Conservation (phyloP, 1,140 invertebrate species). For the Hypsibius dujardini region DNA sequence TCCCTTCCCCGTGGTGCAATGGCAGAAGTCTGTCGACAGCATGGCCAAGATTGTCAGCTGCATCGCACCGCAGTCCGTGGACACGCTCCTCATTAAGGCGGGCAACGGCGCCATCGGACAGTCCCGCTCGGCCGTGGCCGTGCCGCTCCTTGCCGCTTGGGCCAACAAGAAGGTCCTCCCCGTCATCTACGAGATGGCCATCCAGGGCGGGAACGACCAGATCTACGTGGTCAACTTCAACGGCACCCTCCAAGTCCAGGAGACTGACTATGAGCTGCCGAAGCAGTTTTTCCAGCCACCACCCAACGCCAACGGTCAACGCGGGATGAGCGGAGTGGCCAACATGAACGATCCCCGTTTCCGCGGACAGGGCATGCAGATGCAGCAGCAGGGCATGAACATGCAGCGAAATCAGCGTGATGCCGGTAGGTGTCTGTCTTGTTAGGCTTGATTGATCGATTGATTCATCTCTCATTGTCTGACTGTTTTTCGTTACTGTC, state of each 20-base stretch:
- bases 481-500: too few relatives aligned
- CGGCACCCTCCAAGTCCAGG: constrained; percentile 6
- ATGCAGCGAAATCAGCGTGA: not conserved
- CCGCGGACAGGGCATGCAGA: not conserved
- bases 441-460: too few relatives aligned
- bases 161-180: constrained; percentile 2
- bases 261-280: constrained; percentile 6
- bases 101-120: not conserved
- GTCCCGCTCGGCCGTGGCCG: not conserved
- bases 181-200: constrained; percentile 16
- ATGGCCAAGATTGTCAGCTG: not conserved
- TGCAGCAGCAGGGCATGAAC: constrained; percentile 7
- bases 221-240: constrained; percentile 3
- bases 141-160: constrained; percentile 1
- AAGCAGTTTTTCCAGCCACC: constrained; percentile 1
- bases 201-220: not conserved
- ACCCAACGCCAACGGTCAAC: not conserved
- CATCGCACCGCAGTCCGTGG: constrained; percentile 12
- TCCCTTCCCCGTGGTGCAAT: constrained; percentile 21
- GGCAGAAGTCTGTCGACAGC: not conserved
- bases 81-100: not conserved
- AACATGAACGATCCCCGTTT: not conserved
- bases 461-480: too few relatives aligned
- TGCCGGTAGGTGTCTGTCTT: not conserved
- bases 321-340: not conserved